Conservation (phyloP, 2,797 vertebrate species). For the Potorous gilbertii region DNA sequence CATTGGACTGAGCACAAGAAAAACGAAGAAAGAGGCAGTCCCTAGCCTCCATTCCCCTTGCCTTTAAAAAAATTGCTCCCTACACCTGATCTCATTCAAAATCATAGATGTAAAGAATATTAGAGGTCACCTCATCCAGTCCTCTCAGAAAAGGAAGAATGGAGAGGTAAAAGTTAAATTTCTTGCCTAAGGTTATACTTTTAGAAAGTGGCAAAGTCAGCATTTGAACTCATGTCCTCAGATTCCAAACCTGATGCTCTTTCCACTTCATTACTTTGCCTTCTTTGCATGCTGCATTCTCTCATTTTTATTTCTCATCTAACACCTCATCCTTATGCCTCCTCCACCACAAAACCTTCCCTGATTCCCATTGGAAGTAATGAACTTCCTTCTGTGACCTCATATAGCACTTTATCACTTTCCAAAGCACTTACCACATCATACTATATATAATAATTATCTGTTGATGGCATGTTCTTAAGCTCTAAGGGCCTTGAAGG, state of each 20-base stretch:
- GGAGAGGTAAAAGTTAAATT: neutral
- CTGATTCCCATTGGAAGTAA: neutral
- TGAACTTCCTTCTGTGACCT: neutral
- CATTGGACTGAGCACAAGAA: neutral
- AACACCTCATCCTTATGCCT: neutral
- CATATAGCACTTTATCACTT: neutral
- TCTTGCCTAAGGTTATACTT: neutral
- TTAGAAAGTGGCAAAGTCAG: neutral
- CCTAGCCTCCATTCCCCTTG: neutral
- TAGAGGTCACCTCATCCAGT: neutral
- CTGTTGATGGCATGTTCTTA: neutral
- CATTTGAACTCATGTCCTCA: neutral
- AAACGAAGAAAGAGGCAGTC: neutral
- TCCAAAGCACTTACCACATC: neutral
- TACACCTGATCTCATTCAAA: neutral
- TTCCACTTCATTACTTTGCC: neutral
- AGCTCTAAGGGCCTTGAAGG: neutral
- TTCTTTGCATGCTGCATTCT: neutral
- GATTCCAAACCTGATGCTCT: neutral
- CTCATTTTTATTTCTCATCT: neutral
- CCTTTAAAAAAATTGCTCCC: neutral
- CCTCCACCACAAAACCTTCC: neutral
- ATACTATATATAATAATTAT: neutral
- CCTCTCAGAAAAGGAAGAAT: neutral
- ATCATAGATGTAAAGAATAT: neutral